A percentile compares a stretch with the other conserved stretches of the same genome.
phyloP scores from a whole-genome alignment of 2,113 vertebrate species.

The Rhabdomys dilectus region DNA sequence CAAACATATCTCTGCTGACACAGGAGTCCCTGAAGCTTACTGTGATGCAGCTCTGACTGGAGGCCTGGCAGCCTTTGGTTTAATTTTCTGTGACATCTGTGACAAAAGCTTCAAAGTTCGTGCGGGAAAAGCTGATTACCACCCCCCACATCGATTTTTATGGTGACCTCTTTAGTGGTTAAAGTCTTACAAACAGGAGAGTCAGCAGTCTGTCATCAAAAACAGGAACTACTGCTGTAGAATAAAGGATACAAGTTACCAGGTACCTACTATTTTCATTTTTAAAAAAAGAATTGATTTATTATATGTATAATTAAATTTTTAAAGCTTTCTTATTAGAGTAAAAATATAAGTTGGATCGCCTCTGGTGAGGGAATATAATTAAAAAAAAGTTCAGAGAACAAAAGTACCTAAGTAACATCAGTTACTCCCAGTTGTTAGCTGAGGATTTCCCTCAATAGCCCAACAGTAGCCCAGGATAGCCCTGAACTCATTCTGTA shows the following conservation, averaged over 20 bases:
- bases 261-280: neutral
- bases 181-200: neutral
- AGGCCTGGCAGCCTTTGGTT: neutral
- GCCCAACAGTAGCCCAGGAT: neutral
- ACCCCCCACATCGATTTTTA: neutral
- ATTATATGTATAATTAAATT: neutral
- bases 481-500: neutral
- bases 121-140: neutral
- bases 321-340: constrained; percentile 40
- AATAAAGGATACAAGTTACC: neutral
- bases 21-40: neutral
- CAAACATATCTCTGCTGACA: neutral
- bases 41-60: neutral
- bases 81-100: neutral
- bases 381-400: constrained; percentile 44
- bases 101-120: neutral
- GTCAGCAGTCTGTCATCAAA: neutral
- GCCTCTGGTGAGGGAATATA: neutral
- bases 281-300: neutral
- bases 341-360: neutral
- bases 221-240: neutral
- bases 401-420: neutral
- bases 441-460: neutral
- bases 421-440: neutral
- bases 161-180: neutral